Base-by-base conservation (phyloP, 2,113 vertebrate species). In the Physeter macrocephalus region DNA sequence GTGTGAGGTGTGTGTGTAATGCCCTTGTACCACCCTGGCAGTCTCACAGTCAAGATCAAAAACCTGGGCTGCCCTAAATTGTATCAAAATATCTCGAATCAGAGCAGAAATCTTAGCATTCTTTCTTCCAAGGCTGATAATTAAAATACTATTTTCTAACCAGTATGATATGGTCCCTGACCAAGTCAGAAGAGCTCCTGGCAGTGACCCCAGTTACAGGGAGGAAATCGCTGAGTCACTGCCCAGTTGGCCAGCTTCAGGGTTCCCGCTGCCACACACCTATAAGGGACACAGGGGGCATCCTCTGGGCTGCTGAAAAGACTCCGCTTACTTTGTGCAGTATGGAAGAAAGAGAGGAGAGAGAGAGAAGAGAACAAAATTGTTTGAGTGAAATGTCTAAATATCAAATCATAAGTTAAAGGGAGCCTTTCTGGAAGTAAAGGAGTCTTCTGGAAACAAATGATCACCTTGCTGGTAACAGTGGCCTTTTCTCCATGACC, bases 101-200 rank as follows among this genome's bases (percentile, higher is more conserved):
- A 9, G 84, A 87, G 81, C 41, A 49, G 62, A 83, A 25, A 72
- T 15, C 46, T 7, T 52, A 66, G 61, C 10, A 15, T 6, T 25
- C 21, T 69, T 57, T 46, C 46, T 18, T 49, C n/a, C 21, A 29
- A 46, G 77, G 57, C 29, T 64, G 39, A 89, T 3, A 14, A 31
- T 27, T 6, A 23, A 18, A 31, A 25, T 41, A 7, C 54, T 25
- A 29, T 41, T 52, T 41, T 59, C 80, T 36, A 34, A 67, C 6
- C 0, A 2, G 27, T 6, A 7, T 4, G 27, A 43, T 61, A 6
- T 0, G n/a, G 61, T 46, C 71, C 8, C 87, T 6, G 39, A n/a
- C n/a, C 3, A 1, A 52, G n/a, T 75, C 86, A 27, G 34, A 43
- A 77, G 67, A 23, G 29, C 52, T 1, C 25, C 52, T 46, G 90